These are phyloP conservation scores for Pardalotus punctatus DNA, from an alignment of 2,113 vertebrate genomes.

Conservation along the genomic window DNA sequence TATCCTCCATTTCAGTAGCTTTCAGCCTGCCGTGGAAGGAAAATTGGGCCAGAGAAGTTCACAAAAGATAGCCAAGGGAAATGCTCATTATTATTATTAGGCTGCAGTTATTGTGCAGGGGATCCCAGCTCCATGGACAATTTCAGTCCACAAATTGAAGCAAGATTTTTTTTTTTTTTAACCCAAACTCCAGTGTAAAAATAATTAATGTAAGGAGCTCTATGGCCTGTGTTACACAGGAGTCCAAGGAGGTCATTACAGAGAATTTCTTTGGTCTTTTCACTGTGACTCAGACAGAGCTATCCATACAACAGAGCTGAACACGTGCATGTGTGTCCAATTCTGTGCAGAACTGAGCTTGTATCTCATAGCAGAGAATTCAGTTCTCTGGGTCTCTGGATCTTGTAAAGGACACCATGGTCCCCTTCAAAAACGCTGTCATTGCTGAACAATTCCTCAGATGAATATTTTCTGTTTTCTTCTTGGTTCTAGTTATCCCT, in stretches of 20 bases:
- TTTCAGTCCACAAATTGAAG: neutral
- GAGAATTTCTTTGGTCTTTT: neutral
- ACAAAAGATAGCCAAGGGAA: neutral
- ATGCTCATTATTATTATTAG: neutral
- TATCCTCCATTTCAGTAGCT: neutral
- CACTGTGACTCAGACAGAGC: neutral
- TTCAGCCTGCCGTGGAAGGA: neutral
- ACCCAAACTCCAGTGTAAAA: neutral
- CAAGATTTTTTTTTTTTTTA: neutral
- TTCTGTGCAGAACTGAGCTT: neutral
- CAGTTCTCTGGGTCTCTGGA: neutral
- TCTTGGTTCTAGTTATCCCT: conserved; percentile 79
- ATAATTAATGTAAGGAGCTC: neutral
- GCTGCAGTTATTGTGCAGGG: neutral
- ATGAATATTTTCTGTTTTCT: neutral
- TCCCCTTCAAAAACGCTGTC: neutral
- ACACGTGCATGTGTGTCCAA: rapidly evolving
- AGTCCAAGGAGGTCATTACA: neutral
- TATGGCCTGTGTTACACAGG: neutral
- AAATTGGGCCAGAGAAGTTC: neutral
- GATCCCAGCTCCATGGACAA: neutral
- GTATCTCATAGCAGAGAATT: neutral
- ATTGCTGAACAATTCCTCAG: neutral
- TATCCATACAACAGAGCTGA: neutral
- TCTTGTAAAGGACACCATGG: neutral